A percentile compares a stretch with the other conserved stretches of the same genome.
Evolutionary conservation across 1,140 invertebrate genomes (phyloP).

Genomic region (Battus philenor): DNA sequence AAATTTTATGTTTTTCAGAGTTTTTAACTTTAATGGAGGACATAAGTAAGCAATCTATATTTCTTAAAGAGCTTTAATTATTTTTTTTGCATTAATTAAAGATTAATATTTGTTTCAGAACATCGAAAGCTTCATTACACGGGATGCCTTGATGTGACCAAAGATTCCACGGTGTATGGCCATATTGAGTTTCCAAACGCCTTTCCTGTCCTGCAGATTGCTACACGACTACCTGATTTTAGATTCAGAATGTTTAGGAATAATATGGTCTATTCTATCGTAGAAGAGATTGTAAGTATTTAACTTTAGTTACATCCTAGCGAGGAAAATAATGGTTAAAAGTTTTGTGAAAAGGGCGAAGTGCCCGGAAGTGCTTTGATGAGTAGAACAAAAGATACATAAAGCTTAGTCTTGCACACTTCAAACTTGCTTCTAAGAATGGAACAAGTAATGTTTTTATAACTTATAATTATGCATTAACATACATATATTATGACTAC

Average conservation of each 20-base stretch:
- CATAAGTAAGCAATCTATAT: slow-evolving; percentile 34
- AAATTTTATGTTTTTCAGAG: slow-evolving; percentile 31
- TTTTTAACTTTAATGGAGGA: slow-evolving; percentile 32
- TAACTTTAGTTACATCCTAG: too few relatives aligned
- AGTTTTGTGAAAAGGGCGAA: too few relatives aligned
- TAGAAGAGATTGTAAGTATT: slow-evolving; percentile 33
- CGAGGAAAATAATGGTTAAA: too few relatives aligned
- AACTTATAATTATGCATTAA: too few relatives aligned
- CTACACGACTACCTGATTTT: slow-evolving; percentile 43
- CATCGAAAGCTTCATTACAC: slow-evolving; percentile 48
- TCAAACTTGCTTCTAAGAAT: too few relatives aligned
- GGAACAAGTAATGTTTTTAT: too few relatives aligned
- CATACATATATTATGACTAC: too few relatives aligned
- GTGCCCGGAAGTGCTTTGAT: too few relatives aligned
- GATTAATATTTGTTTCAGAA: slow-evolving; percentile 21
- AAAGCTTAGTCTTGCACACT: too few relatives aligned
- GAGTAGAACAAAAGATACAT: too few relatives aligned
- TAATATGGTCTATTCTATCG: slow-evolving; percentile 42
- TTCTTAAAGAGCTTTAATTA: background rate
- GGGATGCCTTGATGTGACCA: slow-evolving; percentile 32
- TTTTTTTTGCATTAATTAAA: background rate
- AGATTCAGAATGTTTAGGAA: slow-evolving; percentile 45
- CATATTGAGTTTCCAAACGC: slow-evolving; percentile 40
- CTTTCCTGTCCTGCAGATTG: slow-evolving; percentile 45
- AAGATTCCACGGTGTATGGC: slow-evolving; percentile 30